phyloP scores from a whole-genome alignment of 2,888 invertebrate species.

The Athripsodes cinereus region DNA sequence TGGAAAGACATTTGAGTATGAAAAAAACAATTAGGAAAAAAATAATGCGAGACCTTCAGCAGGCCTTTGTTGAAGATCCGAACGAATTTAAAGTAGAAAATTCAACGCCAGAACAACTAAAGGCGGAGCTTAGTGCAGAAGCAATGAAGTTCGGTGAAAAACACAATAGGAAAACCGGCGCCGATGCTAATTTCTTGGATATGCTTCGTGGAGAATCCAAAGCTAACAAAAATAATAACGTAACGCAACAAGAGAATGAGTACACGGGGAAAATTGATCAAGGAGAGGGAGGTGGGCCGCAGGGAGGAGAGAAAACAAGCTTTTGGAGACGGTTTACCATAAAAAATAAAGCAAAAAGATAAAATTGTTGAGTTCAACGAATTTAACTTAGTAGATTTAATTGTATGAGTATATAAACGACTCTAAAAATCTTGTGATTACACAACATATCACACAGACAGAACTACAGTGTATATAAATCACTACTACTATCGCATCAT shows the following conservation, averaged over 20 bases:
- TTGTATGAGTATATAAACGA: too few species aligned
- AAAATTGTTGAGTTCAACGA: too few species aligned
- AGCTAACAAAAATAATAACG: constrained; percentile 30
- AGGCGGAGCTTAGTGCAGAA: constrained; percentile 61
- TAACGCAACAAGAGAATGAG: constrained; percentile 33
- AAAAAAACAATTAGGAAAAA: constrained; percentile 81
- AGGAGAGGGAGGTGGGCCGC: constrained; percentile 37
- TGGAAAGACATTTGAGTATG: constrained; percentile 79
- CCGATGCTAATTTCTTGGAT: constrained; percentile 60
- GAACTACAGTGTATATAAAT: too few species aligned
- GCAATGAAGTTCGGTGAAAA: constrained; percentile 57
- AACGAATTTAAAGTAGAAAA: constrained; percentile 67
- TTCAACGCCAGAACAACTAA: constrained; percentile 61
- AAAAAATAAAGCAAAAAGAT: constrained; percentile 64
- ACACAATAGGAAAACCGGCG: constrained; percentile 41
- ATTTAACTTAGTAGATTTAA: too few species aligned
- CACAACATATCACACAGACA: too few species aligned
- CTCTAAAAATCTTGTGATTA: too few species aligned
- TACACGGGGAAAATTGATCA: constrained; percentile 41
- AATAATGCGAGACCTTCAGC: constrained; percentile 77
- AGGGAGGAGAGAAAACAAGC: constrained; percentile 52
- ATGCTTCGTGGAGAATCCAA: constrained; percentile 57
- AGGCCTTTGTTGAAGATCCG: constrained; percentile 66
- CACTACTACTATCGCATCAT: too few species aligned
- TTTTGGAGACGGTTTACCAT: constrained; percentile 66